Evolutionary conservation across 1,140 invertebrate species (phyloP), one percentile per base, ranked within the genome.

Genomic region (Cataglyphis hispanica): DNA sequence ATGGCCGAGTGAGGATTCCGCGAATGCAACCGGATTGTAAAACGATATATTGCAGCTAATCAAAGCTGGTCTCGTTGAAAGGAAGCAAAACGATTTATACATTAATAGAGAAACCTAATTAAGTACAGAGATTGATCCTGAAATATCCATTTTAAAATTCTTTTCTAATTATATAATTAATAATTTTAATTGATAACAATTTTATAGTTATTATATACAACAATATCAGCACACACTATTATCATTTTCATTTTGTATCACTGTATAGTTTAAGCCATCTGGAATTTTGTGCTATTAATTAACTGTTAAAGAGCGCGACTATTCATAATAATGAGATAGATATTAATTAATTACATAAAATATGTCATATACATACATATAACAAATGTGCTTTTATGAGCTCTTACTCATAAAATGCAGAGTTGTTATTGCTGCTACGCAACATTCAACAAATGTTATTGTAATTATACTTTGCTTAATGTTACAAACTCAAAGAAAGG

Each of bases 401-500:
- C 53, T 74, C 70, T 50, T 80, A 80, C 19, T 70, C n/a, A n/a
- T n/a, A 27, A 69, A 70, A 58, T 70, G 25, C 19, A 46, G 19
- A 77, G 43, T 64, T 77, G 69, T 56, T 40, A 22, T 40, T 70
- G 31, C 31, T n/a, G 22, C 16, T 40, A 37, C 13, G n/a, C 31
- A 78, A 78, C 31, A 78, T 78, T 66, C 11, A 66, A 66, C 4
- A 67, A 78, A 69, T 81, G n/a, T n/a, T n/a, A n/a, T n/a, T n/a
- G n/a, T n/a, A n/a, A 81, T 81, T 81, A 34, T 70, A 58, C n/a
- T 70, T 37, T 69, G 6, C n/a, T 25, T 50, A 56, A 53, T 53
- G 56, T 80, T 77, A 63, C 27, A 50, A 77, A 13, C 19, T 60
- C 11, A 43, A 77, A 64, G 27, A 2, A 77, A 63, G 25, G 2